These are phyloP conservation scores for Melanostoma mellinum DNA, from an alignment of 2,888 invertebrate genomes.

Conservation along the genomic window DNA sequence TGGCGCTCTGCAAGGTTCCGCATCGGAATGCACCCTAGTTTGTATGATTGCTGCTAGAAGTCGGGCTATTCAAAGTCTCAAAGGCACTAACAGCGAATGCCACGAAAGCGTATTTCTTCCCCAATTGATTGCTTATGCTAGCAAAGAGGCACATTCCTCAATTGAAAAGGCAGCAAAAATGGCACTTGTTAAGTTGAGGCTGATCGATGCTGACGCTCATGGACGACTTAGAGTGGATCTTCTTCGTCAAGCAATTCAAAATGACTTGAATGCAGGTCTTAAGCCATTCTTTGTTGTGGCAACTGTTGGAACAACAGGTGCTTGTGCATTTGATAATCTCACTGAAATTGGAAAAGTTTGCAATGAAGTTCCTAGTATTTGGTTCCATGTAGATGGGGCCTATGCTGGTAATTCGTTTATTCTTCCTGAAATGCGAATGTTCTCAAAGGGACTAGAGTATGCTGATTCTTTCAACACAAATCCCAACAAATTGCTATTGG, in stretches of 20 bases:
- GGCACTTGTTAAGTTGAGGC: constrained; percentile 87
- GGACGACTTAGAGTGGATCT: constrained; percentile 86
- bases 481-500: constrained; percentile 93
- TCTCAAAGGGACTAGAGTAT: constrained; percentile 87
- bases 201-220: constrained; percentile 88
- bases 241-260: constrained; percentile 85
- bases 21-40: constrained; percentile 91
- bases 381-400: constrained; percentile 94
- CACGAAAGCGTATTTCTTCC: constrained; percentile 89
- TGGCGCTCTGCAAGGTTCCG: constrained; percentile 92
- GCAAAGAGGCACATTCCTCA: constrained; percentile 89
- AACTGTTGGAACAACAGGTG: constrained; percentile 92
- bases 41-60: constrained; percentile 89
- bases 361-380: constrained; percentile 84
- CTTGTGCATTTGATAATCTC: constrained; percentile 92
- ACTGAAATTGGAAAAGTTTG: constrained; percentile 90
- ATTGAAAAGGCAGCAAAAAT: constrained; percentile 92
- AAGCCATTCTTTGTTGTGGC: constrained; percentile 92
- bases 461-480: constrained; percentile 94
- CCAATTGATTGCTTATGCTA: constrained; percentile 89
- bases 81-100: constrained; percentile 82
- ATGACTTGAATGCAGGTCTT: constrained; percentile 88
- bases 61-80: constrained; percentile 87
- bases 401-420: constrained; percentile 94
- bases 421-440: constrained; percentile 89